These are phyloP conservation scores for Watsonalla binaria DNA, from an alignment of 2,888 invertebrate species.

Conservation along the genomic window DNA sequence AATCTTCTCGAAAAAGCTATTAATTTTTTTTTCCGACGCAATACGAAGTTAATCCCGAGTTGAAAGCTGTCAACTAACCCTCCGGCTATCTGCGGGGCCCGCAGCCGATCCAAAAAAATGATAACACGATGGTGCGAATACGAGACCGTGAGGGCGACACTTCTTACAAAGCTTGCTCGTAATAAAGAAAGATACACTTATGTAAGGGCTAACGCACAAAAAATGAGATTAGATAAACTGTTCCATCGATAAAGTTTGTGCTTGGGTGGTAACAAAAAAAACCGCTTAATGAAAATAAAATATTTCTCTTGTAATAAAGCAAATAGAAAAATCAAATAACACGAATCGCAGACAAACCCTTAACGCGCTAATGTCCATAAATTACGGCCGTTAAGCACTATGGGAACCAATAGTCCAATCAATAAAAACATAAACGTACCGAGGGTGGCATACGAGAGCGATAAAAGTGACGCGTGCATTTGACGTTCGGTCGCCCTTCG, in stretches of 20 bases:
- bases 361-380: neutral
- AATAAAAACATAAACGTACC: conserved; percentile 40
- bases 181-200: conserved; percentile 2
- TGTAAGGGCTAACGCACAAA: neutral
- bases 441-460: conserved; percentile 30
- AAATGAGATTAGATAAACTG: neutral
- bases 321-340: too few relatives aligned
- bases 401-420: conserved; percentile 45
- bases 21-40: conserved; percentile 58
- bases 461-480: conserved; percentile 62
- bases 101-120: conserved; percentile 58
- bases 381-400: conserved; percentile 23
- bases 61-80: conserved; percentile 64
- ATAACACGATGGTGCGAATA: conserved; percentile 49
- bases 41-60: conserved; percentile 60
- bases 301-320: too few relatives aligned
- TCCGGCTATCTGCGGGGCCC: conserved; percentile 38
- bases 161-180: conserved; percentile 37
- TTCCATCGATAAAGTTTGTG: neutral
- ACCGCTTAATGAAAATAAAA: too few relatives aligned
- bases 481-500: conserved; percentile 40
- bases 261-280: too few relatives aligned
- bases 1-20: conserved; percentile 52
- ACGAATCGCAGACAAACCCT: neutral
- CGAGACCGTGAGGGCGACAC: conserved; percentile 41